A percentile compares a stretch with the other conserved stretches of the same genome.
Conservation (phyloP, 2,797 vertebrate species). For the Philypnodon macrostomus region DNA sequence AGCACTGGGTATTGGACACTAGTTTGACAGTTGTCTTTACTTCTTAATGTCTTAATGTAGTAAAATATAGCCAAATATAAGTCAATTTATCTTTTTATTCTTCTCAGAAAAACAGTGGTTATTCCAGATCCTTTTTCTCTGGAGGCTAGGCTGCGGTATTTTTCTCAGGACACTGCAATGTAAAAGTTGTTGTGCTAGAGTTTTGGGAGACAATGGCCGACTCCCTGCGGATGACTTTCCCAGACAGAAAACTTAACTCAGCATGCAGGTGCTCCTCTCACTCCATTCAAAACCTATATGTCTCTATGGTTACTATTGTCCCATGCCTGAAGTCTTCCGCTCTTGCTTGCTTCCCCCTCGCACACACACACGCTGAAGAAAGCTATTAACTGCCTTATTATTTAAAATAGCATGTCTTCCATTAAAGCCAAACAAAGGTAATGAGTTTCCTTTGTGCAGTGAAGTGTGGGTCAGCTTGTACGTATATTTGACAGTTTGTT, state of each 20-base stretch:
- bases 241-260: slow-evolving; percentile 52
- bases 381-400: no score
- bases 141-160: slow-evolving; percentile 7
- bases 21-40: no score
- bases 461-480: no score
- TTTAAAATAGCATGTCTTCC: no score
- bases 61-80: no score
- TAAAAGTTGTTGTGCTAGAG: slow-evolving; percentile 33
- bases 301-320: slow-evolving; percentile 70
- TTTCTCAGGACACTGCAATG: slow-evolving; percentile 35
- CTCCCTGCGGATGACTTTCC: slow-evolving; percentile 67
- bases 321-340: slow-evolving; percentile 52
- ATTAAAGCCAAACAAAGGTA: no score
- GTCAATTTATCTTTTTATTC: no score
- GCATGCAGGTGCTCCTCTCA: slow-evolving; percentile 66
- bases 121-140: slow-evolving; percentile 3
- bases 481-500: no score
- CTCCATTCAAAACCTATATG: slow-evolving; percentile 49
- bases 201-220: slow-evolving; percentile 56
- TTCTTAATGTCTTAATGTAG: no score
- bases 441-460: no score
- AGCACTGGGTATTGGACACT: background rate
- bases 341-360: slow-evolving; percentile 13
- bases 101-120: background rate
- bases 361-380: slow-evolving; percentile 4